Evolutionary conservation across 2,113 vertebrate genomes (phyloP), one percentile per base, ranked within the genome.

Genomic region (Syngnathus floridae): DNA sequence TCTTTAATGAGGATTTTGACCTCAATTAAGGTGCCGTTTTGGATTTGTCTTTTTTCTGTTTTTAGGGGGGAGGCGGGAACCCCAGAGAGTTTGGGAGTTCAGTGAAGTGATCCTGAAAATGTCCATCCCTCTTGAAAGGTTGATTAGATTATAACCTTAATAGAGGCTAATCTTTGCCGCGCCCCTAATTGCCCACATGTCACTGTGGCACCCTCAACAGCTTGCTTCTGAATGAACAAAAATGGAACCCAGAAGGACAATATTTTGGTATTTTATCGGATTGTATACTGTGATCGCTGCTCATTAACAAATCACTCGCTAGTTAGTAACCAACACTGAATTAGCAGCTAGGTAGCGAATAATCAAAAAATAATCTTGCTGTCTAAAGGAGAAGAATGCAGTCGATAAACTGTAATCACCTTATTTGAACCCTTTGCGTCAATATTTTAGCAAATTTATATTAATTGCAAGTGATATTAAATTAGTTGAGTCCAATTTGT

Each of bases 1-100:
- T 5, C 54, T 56, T 31, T 56, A 56, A 56, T 57, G 55, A 57
- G 55, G 55, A 57, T 57, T 57, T 57, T 37, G 55, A 57, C 55
- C 55, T 31, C 35, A 36, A 37, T 57, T 57, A 57, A 57, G 22
- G 55, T 37, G 55, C 55, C 55, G 17, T 10, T 35, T 57, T 57
- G 3, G 16, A 37, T 49, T 49, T 49, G 19, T 49, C 8, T n/a
- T 19, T 49, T 49, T 49, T 48, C 9, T 57, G 36, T 57, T 57
- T 31, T 31, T 31, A 31, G 2, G 26, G 26, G 26, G 26, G 26
- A 31, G 35, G 31, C 14, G 17, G 14, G 26, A 31, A 9, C 54
- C 26, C 54, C 5, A 19, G 14, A 35, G 31, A 56, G 31, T 6
- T 17, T 5, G 7, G 14, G 55, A 57, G 55, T 37, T 57, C 55